Percentiles rank a stretch among this genome's conserved stretches.
phyloP scores from a whole-genome alignment of 1,140 invertebrate species.

The Triops cancriformis region DNA sequence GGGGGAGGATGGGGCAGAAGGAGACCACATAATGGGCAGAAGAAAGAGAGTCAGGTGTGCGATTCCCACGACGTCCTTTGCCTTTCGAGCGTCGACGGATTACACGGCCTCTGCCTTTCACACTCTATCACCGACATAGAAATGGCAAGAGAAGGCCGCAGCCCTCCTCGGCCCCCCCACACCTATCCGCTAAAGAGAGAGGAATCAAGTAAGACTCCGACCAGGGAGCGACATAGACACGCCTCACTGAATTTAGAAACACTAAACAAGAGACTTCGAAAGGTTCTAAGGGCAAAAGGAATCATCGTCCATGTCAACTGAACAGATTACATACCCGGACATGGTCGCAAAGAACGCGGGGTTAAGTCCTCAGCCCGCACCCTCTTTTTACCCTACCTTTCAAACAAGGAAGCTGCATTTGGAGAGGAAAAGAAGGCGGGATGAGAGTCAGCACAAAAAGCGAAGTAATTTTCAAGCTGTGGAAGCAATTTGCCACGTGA shows the following conservation, averaged over 20 bases:
- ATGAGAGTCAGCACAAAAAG: neutral
- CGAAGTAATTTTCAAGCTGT: neutral
- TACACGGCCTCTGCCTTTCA: slow-evolving; percentile 12
- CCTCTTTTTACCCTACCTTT: no score
- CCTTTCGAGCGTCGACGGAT: slow-evolving; percentile 12
- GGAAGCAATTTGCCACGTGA: neutral
- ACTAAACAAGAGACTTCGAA: neutral
- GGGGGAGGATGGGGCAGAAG: no score
- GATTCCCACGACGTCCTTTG: slow-evolving; percentile 12
- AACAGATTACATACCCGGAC: neutral
- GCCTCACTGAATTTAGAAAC: neutral
- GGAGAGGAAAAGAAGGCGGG: neutral
- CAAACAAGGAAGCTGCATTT: neutral
- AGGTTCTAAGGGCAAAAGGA: neutral
- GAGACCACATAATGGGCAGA: neutral
- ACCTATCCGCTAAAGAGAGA: neutral
- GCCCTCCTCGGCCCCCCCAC: neutral
- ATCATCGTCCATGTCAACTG: slow-evolving; percentile 5
- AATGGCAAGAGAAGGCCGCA: neutral
- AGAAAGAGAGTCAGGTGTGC: slow-evolving; percentile 9
- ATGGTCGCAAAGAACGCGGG: neutral
- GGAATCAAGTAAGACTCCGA: neutral
- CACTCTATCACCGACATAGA: slow-evolving; percentile 10
- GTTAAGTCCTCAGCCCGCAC: no score
- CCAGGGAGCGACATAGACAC: neutral